Evolutionary conservation across 2,888 invertebrate species (phyloP), one percentile per base, ranked within the genome.

Genomic region (Petrolisthes manimaculis): DNA sequence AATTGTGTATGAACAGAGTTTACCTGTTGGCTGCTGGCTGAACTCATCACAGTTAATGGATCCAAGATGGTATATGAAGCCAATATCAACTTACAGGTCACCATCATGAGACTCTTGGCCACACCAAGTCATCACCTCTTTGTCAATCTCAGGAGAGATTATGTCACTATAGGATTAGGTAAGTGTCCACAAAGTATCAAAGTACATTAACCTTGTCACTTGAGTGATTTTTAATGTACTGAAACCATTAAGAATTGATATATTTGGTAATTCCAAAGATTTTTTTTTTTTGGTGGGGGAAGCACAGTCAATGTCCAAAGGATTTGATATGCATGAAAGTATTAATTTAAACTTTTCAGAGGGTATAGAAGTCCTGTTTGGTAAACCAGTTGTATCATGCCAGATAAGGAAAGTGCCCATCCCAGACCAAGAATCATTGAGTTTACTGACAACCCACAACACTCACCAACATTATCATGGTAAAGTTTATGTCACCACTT

Each of bases 1-100:
- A 6, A 21, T 80, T 37, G 14, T 18, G n/a, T 83, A 14, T 83
- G 81, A 67, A 24, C 84, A 89, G 89, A 89, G 67, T 89, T 89
- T 21, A 87, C 85, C 5, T 89, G 89, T 67, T 89, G 89, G 89
- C 79, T 89, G 37, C 54, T 89, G 24, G 71, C 84, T 37, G 89
- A 89, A 81, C 77, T 89, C 24, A 67, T 89, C n/a, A 89, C 77
- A 21, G 81, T 87, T n/a, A 54, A 84, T 51, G 84, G 89, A 14
- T 81, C 89, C 54, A 21, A 74, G 9, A 61, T 55, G 51, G 89
- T 89, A n/a, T 78, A 69, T 77, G 77, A 84, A 24, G 87, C 89
- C 9, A 89, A 87, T 37, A 75, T 84, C 24, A 80, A 77, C 67
- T 77, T 89, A 37, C 89, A 87, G 56, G 89, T 84, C 37, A 89